Evolutionary conservation across 2,888 invertebrate genomes (phyloP).

Genomic region (Clivina fossor): DNA sequence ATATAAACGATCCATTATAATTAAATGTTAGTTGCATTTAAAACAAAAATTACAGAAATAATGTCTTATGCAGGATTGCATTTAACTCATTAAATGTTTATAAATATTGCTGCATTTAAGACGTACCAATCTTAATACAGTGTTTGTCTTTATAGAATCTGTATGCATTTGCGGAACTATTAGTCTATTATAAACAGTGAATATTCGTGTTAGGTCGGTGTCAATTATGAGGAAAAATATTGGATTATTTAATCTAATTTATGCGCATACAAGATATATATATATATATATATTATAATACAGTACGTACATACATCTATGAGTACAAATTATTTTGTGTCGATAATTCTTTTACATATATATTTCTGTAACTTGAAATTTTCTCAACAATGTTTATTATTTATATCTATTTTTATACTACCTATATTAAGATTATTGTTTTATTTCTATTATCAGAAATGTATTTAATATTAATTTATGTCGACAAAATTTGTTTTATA

Average conservation of each 20-base stretch:
- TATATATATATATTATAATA: too few relatives aligned
- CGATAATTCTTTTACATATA: too few relatives aligned
- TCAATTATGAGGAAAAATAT: slow-evolving; percentile 23
- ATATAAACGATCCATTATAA: slow-evolving; percentile 14
- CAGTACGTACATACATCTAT: too few relatives aligned
- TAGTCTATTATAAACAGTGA: slow-evolving; percentile 20
- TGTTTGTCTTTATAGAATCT: slow-evolving; percentile 18
- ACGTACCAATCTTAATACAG: slow-evolving; percentile 15
- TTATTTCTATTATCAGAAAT: neutral
- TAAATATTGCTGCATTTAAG: slow-evolving; percentile 16
- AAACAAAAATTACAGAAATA: neutral
- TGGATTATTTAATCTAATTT: neutral
- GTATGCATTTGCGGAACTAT: slow-evolving; percentile 22
- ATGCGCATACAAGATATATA: slow-evolving; percentile 10
- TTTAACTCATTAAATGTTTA: slow-evolving; percentile 23
- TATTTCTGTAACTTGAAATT: slow-evolving; percentile 3
- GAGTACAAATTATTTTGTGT: too few relatives aligned
- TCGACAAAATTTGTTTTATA: neutral
- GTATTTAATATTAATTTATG: neutral
- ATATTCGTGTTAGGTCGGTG: slow-evolving; percentile 16
- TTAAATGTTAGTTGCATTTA: slow-evolving; percentile 30
- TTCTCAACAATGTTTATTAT: slow-evolving; percentile 17
- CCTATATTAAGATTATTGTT: too few relatives aligned
- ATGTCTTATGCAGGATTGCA: slow-evolving; percentile 17
- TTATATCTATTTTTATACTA: slow-evolving; percentile 4